Conservation (phyloP, 2,113 vertebrate species). For the Propithecus coquereli region DNA sequence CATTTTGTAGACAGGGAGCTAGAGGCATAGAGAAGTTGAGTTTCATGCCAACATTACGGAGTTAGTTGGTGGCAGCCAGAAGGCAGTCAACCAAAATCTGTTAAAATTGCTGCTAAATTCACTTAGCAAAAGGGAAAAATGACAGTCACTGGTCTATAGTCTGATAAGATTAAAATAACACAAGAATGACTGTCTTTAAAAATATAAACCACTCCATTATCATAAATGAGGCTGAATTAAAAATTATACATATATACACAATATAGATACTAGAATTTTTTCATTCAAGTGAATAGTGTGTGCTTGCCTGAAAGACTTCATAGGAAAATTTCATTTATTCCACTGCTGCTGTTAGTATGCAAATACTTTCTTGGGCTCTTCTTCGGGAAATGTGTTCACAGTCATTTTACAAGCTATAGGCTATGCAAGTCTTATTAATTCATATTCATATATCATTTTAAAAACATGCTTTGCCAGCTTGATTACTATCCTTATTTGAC, state of each 20-base stretch:
- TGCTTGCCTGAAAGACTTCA: neutral
- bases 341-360: neutral
- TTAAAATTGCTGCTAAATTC: neutral
- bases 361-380: neutral
- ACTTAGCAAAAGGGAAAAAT: neutral
- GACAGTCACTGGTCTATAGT: neutral
- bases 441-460: neutral
- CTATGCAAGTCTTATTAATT: neutral
- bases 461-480: neutral
- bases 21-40: neutral
- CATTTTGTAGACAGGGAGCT: neutral
- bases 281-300: neutral
- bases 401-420: neutral
- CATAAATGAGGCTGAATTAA: neutral
- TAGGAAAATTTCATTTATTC: neutral
- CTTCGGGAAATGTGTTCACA: neutral
- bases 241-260: neutral
- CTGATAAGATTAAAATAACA: neutral
- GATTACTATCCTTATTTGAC: neutral
- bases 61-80: neutral
- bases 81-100: neutral
- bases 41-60: neutral
- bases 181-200: slow-evolving; percentile 17
- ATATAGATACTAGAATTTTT: neutral
- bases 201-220: neutral